phyloP scores from a whole-genome alignment of 2,888 invertebrate genomes.

The Lydus trimaculatus region DNA sequence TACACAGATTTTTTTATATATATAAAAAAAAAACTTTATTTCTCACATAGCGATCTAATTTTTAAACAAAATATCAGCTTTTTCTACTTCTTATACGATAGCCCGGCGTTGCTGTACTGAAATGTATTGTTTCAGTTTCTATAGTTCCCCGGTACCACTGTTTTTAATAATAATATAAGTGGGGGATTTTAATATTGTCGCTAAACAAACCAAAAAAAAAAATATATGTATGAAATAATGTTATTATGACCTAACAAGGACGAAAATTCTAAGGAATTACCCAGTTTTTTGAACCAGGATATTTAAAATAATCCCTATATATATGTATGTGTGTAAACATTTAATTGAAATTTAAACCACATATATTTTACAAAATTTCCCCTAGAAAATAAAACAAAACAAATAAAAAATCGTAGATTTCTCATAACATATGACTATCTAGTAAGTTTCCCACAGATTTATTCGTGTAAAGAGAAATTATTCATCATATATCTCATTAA shows the following conservation, averaged over 20 bases:
- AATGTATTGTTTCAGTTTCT: conserved; percentile 34
- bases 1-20: not conserved
- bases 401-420: no score
- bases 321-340: not conserved
- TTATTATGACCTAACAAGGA: conserved; percentile 27
- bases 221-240: no score
- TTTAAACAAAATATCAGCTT: not conserved
- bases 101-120: conserved; percentile 29
- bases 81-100: not conserved
- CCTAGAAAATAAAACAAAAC: not conserved
- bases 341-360: not conserved
- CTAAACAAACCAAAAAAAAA: not conserved
- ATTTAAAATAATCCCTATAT: not conserved
- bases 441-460: not conserved
- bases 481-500: not conserved
- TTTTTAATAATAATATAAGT: not conserved
- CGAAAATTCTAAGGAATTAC: conserved; percentile 13
- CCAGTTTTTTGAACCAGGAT: not conserved
- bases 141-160: not conserved
- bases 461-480: not conserved
- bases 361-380: not conserved
- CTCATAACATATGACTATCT: not conserved
- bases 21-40: not conserved
- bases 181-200: not conserved
- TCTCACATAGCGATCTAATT: not conserved